Percentiles rank a stretch among this genome's conserved stretches.
phyloP scores from a whole-genome alignment of 2,797 vertebrate genomes.

The Myotis myotis region DNA sequence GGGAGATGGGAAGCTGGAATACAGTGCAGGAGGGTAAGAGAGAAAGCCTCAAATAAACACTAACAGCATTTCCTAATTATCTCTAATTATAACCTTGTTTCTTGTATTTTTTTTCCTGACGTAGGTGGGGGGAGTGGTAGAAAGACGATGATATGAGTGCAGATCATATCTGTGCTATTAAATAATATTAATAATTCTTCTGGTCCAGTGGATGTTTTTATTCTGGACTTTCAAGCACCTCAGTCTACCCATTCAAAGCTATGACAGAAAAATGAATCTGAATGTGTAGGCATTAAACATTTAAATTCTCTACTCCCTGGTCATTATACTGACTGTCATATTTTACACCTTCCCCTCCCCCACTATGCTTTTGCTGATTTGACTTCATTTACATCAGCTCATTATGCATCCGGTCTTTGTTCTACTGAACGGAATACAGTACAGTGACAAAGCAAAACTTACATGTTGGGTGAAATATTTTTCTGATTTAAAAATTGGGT shows the following conservation, averaged over 20 bases:
- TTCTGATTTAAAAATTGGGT: slow-evolving; percentile 74
- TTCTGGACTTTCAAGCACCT: slow-evolving; percentile 75
- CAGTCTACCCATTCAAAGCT: slow-evolving; percentile 75
- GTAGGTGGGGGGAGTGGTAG: neutral
- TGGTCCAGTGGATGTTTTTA: slow-evolving; percentile 72
- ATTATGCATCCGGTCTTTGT: slow-evolving; percentile 91
- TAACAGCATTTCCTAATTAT: slow-evolving; percentile 49
- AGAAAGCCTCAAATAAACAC: slow-evolving; percentile 64
- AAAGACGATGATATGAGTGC: slow-evolving; percentile 34
- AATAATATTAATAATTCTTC: slow-evolving; percentile 69
- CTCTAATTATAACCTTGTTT: slow-evolving; percentile 70
- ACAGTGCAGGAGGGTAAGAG: slow-evolving; percentile 66
- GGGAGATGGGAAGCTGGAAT: slow-evolving; percentile 79
- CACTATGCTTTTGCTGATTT: slow-evolving; percentile 87
- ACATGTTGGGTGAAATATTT: slow-evolving; percentile 68
- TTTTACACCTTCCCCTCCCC: slow-evolving; percentile 79
- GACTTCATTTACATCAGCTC: slow-evolving; percentile 92
- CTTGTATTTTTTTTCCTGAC: neutral
- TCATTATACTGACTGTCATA: slow-evolving; percentile 78
- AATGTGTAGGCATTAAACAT: slow-evolving; percentile 82
- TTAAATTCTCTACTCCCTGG: slow-evolving; percentile 82
- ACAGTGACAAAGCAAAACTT: slow-evolving; percentile 89
- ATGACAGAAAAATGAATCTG: slow-evolving; percentile 79
- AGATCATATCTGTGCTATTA: slow-evolving; percentile 57
- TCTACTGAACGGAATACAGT: slow-evolving; percentile 84